A percentile compares a stretch with the other conserved stretches of the same genome.
phyloP scores from a whole-genome alignment of 2,113 vertebrate genomes.

The Tachycineta bicolor region DNA sequence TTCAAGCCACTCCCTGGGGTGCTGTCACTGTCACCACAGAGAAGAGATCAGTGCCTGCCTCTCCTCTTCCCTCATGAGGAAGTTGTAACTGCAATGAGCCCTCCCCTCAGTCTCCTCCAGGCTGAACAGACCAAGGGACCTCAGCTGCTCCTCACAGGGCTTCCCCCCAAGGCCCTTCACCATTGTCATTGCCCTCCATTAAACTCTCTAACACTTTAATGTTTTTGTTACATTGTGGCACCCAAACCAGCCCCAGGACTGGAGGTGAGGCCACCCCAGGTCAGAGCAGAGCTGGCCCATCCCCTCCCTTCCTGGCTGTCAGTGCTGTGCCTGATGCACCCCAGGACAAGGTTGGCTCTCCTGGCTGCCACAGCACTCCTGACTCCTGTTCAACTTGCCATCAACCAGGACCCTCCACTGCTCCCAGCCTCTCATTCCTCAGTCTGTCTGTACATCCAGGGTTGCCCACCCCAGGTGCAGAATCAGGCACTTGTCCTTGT shows the following conservation, averaged over 20 bases:
- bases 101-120: background rate
- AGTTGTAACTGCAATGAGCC: background rate
- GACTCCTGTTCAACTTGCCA: background rate
- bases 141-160: accelerated
- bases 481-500: background rate
- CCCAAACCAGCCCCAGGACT: too few relatives aligned
- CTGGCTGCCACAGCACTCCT: too few relatives aligned
- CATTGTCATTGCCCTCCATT: background rate
- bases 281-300: accelerated
- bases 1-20: background rate
- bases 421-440: background rate
- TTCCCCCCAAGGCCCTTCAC: background rate
- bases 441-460: background rate
- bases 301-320: accelerated
- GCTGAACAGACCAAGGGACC: background rate
- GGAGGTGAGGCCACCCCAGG: accelerated
- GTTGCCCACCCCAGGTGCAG: background rate
- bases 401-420: accelerated
- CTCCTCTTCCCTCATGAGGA: background rate
- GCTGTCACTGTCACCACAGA: background rate
- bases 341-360: background rate
- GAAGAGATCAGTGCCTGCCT: background rate
- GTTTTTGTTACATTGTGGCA: background rate
- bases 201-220: background rate
- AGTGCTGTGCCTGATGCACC: background rate